Base-by-base conservation (phyloP, 2,888 invertebrate genomes). In the Parnassius orleans region DNA sequence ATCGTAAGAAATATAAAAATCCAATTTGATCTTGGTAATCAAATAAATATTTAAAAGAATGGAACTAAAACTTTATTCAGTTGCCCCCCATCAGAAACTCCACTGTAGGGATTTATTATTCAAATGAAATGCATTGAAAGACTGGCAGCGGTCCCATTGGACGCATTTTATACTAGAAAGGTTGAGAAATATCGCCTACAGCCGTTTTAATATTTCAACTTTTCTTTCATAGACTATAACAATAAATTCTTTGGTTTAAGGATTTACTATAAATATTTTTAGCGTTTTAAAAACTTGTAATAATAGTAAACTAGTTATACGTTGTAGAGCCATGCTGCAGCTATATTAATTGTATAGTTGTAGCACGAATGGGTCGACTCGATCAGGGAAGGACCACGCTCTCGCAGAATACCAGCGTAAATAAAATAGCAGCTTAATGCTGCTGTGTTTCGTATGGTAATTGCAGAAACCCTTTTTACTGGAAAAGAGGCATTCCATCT, bases 51-150 rank as follows among this genome's bases (percentile, higher is more conserved):
- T 63, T 63, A 57, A 42, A 62, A 43, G 53, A 53, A 54, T 43
- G 44, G 53, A 58, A 58, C 62, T 63, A 48, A 63, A 63, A 58
- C 58, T 57, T 58, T 63, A 63, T 63, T 63, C 62, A 63, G 62
- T 63, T 63, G 54, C 50, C 58, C n/a, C 53, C 62, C 54, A 63
- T 63, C 62, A 63, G 54, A 58, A 63, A 58, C 54, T 54, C 43
- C 54, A 58, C 58, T 58, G 19, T 44, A 19, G 44, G 19, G 54
- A 63, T 63, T 58, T 57, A 63, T 63, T 58, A 63, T 63, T 63
- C 62, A 63, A 58, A 63, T 63, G 62, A 63, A 63, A 63, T 63
- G 62, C 62, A n/a, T n/a, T n/a, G n/a, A n/a, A n/a, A n/a, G n/a
- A n/a, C n/a, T n/a, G n/a, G n/a, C n/a, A n/a, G n/a, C 54, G 54